These are phyloP conservation scores for Drosophila triauraria DNA, from an alignment of 1,140 invertebrate genomes.

Conservation along the genomic window DNA sequence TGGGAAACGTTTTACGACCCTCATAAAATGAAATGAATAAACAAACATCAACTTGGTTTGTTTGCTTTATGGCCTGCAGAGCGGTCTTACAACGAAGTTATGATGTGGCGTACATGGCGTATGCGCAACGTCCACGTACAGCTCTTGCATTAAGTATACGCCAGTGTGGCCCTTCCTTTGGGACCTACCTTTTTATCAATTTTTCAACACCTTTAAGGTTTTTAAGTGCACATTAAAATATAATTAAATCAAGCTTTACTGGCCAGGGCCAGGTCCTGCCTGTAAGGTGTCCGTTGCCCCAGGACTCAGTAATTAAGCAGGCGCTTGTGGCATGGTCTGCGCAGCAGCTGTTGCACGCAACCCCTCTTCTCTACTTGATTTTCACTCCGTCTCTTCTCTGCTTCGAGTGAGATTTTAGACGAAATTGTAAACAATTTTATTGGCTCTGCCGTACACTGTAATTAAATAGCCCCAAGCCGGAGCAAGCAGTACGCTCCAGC, in stretches of 20 bases:
- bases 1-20: constrained; percentile 31
- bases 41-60: constrained; percentile 29
- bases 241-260: constrained; percentile 21
- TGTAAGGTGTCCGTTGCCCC: constrained; percentile 3
- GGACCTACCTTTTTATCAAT: constrained; percentile 5
- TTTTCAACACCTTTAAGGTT: constrained; percentile 42
- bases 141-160: constrained; percentile 30
- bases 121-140: constrained; percentile 39
- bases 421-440: constrained; percentile 30
- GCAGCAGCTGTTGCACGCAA: constrained; percentile 59
- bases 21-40: constrained; percentile 41
- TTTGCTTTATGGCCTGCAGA: constrained; percentile 15
- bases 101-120: constrained; percentile 38
- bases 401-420: constrained; percentile 40
- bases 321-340: constrained; percentile 32
- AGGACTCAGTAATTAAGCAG: constrained; percentile 28
- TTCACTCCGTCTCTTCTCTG: background rate
- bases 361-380: constrained; percentile 7
- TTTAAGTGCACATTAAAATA: constrained; percentile 35
- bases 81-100: constrained; percentile 6
- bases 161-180: background rate
- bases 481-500: constrained; percentile 26
- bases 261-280: constrained; percentile 17
- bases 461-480: constrained; percentile 50
- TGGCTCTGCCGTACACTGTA: constrained; percentile 30